These are phyloP conservation scores for Thalassophryne amazonica DNA, from an alignment of 2,797 vertebrate genomes.

Conservation along the genomic window DNA sequence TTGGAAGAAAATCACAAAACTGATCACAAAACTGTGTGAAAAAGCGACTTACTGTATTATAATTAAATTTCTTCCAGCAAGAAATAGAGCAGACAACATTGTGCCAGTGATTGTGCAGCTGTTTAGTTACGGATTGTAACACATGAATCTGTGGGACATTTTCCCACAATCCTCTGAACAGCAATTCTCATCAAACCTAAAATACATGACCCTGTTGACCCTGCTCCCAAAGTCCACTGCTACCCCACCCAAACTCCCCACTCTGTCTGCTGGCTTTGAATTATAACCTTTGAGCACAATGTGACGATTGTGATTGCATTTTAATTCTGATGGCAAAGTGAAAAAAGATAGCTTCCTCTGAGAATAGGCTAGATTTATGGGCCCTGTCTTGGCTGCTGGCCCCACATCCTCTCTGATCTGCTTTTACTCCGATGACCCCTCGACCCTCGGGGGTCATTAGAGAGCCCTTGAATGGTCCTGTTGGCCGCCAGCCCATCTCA, in stretches of 20 bases:
- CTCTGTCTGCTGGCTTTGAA: conserved; percentile 48
- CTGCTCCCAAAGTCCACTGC: conserved; percentile 24
- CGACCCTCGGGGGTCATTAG: conserved; percentile 75
- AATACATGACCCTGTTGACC: conserved; percentile 56
- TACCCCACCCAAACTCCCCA: conserved; percentile 26
- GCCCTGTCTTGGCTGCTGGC: conserved; percentile 65
- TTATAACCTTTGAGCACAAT: conserved; percentile 67
- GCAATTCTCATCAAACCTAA: conserved; percentile 31
- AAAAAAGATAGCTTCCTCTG: conserved; percentile 71
- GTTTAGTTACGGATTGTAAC: conserved; percentile 2
- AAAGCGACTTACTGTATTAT: no score
- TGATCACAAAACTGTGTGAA: not conserved
- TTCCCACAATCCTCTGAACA: conserved; percentile 46
- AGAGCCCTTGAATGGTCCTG: conserved; percentile 66
- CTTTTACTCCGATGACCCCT: conserved; percentile 74
- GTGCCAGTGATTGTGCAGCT: not conserved
- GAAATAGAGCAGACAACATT: not conserved
- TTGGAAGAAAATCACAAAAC: conserved; percentile 46
- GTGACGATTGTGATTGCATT: conserved; percentile 73
- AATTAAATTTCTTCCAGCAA: not conserved
- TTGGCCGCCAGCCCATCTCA: conserved; percentile 67
- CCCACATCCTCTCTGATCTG: conserved; percentile 78
- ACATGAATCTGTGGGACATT: conserved; percentile 13
- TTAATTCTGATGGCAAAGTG: conserved; percentile 65
- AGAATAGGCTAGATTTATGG: conserved; percentile 73